These are phyloP conservation scores for Pachypanchax playfairii DNA, from an alignment of 2,113 vertebrate genomes.

Conservation along the genomic window DNA sequence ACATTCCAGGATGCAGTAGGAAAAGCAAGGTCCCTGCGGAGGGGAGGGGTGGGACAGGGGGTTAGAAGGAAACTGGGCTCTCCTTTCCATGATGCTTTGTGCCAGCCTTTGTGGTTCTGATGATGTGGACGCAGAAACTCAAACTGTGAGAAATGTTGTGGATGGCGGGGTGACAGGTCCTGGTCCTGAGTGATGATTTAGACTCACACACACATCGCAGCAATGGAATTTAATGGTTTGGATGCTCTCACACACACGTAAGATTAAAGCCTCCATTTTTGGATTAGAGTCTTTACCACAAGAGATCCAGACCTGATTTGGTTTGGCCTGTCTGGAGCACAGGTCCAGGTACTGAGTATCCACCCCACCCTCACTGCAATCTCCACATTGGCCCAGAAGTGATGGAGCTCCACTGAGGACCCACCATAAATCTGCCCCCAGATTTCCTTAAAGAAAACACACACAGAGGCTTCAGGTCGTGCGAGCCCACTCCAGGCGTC, in stretches of 20 bases:
- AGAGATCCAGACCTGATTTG: conserved; percentile 63
- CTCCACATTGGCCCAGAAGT: conserved; percentile 66
- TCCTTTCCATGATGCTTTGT: conserved; percentile 38
- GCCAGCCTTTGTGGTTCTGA: conserved; percentile 58
- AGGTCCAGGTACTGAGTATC: conserved; percentile 61
- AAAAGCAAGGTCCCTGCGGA: conserved; percentile 50
- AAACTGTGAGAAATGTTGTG: conserved; percentile 63
- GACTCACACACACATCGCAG: conserved; percentile 43
- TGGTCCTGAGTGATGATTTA: conserved; percentile 53
- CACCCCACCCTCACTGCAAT: conserved; percentile 21
- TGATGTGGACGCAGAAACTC: conserved; percentile 60
- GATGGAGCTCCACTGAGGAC: conserved; percentile 59
- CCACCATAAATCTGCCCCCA: conserved; percentile 64
- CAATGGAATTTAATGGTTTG: no score
- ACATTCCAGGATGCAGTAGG: conserved; percentile 64
- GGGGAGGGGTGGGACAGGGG: conserved; percentile 12
- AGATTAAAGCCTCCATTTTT: conserved; percentile 59
- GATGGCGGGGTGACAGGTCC: conserved; percentile 64
- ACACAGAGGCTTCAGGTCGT: conserved; percentile 44
- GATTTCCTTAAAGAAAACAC: conserved; percentile 63
- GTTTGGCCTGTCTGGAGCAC: conserved; percentile 58
- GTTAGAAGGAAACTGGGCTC: conserved; percentile 55
- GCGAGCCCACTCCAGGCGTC: conserved; percentile 50
- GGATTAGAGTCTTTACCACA: conserved; percentile 60
- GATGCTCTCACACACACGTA: conserved; percentile 33